Conservation (phyloP, 1,140 invertebrate species). For the Anoplophora glabripennis region DNA sequence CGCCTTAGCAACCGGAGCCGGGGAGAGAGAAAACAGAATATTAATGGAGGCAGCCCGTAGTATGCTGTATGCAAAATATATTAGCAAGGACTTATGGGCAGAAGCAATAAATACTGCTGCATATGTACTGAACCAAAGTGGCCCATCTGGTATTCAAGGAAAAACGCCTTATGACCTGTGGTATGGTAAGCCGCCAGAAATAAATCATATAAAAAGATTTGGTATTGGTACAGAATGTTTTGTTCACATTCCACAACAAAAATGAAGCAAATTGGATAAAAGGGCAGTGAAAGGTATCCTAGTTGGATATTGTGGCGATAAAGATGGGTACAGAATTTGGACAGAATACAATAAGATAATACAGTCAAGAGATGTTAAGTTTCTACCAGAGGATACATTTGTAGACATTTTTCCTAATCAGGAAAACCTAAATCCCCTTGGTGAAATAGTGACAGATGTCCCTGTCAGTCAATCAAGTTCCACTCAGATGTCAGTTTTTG, state of each 20-base stretch:
- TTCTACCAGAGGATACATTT: background rate
- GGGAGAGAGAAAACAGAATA: conserved; percentile 6
- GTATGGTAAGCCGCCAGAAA: conserved; percentile 22
- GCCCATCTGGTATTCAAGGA: conserved; percentile 24
- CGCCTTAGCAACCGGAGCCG: background rate
- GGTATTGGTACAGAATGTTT: conserved; percentile 32
- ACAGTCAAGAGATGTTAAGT: background rate
- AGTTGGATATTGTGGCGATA: background rate
- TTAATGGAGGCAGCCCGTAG: conserved; percentile 7
- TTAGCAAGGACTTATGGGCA: conserved; percentile 21
- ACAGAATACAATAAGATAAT: background rate
- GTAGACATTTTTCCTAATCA: background rate
- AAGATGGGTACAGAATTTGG: background rate
- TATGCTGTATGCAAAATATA: conserved; percentile 5
- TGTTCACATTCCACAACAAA: conserved; percentile 35
- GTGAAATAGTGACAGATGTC: too few relatives aligned
- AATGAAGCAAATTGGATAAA: conserved; percentile 31
- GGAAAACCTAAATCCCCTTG: too few relatives aligned
- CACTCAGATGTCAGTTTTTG: too few relatives aligned
- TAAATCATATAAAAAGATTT: conserved; percentile 23
- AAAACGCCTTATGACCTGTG: conserved; percentile 44
- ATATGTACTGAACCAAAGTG: conserved; percentile 43
- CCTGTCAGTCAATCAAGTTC: too few relatives aligned
- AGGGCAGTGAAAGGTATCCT: conserved; percentile 21
- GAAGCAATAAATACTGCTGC: conserved; percentile 18